These are phyloP conservation scores for Catajapyx aquilonaris DNA, from an alignment of 1,140 invertebrate genomes.

Conservation along the genomic window DNA sequence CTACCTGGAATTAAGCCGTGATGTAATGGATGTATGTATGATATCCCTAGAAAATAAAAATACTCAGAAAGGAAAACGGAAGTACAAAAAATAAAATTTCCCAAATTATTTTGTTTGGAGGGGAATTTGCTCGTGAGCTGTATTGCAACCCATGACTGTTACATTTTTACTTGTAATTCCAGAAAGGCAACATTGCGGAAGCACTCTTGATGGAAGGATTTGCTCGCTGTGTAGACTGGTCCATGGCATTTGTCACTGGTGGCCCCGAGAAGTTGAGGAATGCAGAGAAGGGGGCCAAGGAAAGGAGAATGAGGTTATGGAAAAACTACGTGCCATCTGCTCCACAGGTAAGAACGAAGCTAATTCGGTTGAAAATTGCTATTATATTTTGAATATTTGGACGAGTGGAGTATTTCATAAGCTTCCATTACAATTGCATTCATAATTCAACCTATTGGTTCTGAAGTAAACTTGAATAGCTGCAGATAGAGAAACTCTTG, in stretches of 20 bases:
- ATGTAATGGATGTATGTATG: too few relatives aligned
- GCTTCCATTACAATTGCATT: too few relatives aligned
- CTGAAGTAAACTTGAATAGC: too few relatives aligned
- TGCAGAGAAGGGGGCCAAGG: conserved; percentile 72
- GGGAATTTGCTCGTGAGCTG: too few relatives aligned
- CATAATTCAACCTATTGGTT: too few relatives aligned
- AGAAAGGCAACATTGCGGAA: conserved; percentile 87
- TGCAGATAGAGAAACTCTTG: too few relatives aligned
- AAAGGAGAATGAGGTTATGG: conserved; percentile 68
- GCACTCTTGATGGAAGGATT: conserved; percentile 74
- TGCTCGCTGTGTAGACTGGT: conserved; percentile 95
- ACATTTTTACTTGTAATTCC: too few relatives aligned
- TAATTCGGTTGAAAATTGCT: not conserved
- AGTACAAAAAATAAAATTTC: conserved; percentile 5
- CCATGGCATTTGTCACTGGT: conserved; percentile 62
- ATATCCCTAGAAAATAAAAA: too few relatives aligned
- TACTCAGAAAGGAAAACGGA: conserved; percentile 6
- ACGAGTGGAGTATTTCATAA: conserved; percentile 2
- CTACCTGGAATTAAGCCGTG: too few relatives aligned
- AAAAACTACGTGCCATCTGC: conserved; percentile 39
- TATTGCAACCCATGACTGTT: too few relatives aligned
- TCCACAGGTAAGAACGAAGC: conserved; percentile 8
- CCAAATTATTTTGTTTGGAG: conserved; percentile 1
- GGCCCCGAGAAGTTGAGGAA: conserved; percentile 62
- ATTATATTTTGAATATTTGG: conserved; percentile 1